Evolutionary conservation across 1,140 invertebrate genomes (phyloP).

Genomic region (Drosophila novamexicana): DNA sequence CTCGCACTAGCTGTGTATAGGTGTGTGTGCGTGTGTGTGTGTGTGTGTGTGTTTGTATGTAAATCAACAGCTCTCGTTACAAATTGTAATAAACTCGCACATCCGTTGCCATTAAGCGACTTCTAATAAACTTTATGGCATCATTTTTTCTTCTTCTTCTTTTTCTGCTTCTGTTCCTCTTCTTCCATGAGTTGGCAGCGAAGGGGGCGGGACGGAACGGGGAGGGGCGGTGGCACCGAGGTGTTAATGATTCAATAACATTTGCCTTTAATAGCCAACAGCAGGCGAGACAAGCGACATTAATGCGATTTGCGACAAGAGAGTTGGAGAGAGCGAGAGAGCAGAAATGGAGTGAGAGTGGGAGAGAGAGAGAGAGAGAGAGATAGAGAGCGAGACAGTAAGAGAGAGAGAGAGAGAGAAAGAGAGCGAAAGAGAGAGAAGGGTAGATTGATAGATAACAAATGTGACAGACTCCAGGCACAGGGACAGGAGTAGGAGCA

Average conservation of each 20-base stretch:
- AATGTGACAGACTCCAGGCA: neutral
- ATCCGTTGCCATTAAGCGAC: slow-evolving; percentile 79
- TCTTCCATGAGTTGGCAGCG: neutral
- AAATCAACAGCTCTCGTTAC: slow-evolving; percentile 69
- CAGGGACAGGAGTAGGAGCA: neutral
- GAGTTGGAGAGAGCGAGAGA: neutral
- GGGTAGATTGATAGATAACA: neutral
- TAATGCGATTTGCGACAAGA: slow-evolving; percentile 56
- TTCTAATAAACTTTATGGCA: slow-evolving; percentile 82
- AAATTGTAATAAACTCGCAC: slow-evolving; percentile 80
- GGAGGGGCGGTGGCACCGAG: slow-evolving; percentile 26
- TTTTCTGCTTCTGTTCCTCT: slow-evolving; percentile 7
- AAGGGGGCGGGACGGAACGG: neutral
- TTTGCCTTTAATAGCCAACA: slow-evolving; percentile 67
- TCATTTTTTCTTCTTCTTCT: slow-evolving; percentile 46
- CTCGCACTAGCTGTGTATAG: neutral
- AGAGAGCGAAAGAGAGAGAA: neutral
- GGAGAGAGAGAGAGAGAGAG: too few species aligned
- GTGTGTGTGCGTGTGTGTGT: neutral
- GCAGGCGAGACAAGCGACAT: slow-evolving; percentile 68
- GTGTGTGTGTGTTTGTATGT: slow-evolving; percentile 27
- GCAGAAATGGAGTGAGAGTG: neutral
- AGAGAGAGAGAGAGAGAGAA: neutral
- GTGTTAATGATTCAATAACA: slow-evolving; percentile 83
- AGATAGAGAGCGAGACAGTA: slow-evolving; percentile 3